These are phyloP conservation scores for Etheostoma nigrum DNA, from an alignment of 2,797 vertebrate species.

Conservation along the genomic window DNA sequence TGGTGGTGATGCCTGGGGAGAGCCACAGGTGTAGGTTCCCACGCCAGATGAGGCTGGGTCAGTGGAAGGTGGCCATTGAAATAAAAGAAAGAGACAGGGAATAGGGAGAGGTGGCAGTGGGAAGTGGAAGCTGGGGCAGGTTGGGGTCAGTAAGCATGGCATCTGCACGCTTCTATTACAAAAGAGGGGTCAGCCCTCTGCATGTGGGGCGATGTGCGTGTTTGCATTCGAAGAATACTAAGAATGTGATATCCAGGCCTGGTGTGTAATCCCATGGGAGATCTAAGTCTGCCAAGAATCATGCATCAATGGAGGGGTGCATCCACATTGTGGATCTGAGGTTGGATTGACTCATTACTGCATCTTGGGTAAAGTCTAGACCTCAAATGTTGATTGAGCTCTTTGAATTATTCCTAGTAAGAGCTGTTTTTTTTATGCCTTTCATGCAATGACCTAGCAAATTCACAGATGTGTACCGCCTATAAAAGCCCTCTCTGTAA, in stretches of 20 bases:
- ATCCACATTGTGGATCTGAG: slow-evolving; percentile 35
- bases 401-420: slow-evolving; percentile 1
- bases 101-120: slow-evolving; percentile 69
- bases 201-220: slow-evolving; percentile 67
- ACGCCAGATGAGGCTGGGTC: slow-evolving; percentile 67
- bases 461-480: not conserved
- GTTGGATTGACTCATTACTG: slow-evolving; percentile 67
- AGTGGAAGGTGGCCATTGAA: slow-evolving; percentile 68
- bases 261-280: slow-evolving; percentile 74
- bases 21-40: slow-evolving; percentile 87
- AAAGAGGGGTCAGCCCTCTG: slow-evolving; percentile 74
- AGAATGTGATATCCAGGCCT: slow-evolving; percentile 79
- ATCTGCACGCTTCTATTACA: slow-evolving; percentile 76
- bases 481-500: slow-evolving; percentile 28
- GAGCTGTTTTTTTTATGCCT: not conserved
- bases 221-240: slow-evolving; percentile 80
- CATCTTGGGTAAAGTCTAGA: slow-evolving; percentile 20
- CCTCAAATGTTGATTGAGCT: slow-evolving; percentile 6
- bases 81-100: slow-evolving; percentile 38
- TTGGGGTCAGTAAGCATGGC: slow-evolving; percentile 79
- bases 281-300: slow-evolving; percentile 66
- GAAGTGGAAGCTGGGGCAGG: slow-evolving; percentile 76
- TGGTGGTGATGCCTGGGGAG: slow-evolving; percentile 59
- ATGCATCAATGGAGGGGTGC: slow-evolving; percentile 52
- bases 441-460: not conserved